Conservation (phyloP, 2,888 invertebrate species). For the Buathra laborator region DNA sequence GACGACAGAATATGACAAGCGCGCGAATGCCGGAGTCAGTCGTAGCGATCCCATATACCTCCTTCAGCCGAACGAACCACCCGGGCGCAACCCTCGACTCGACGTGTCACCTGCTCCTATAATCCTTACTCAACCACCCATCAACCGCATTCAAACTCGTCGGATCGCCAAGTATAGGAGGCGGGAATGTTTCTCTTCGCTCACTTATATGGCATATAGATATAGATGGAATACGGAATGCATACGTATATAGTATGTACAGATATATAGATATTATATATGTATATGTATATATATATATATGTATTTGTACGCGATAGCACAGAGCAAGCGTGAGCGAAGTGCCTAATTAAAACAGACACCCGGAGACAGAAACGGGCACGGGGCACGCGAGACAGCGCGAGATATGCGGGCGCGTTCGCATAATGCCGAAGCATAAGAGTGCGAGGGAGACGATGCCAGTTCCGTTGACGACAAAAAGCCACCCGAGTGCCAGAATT, state of each 20-base stretch:
- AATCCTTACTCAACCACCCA: constrained; percentile 84
- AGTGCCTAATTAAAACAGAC: constrained; percentile 87
- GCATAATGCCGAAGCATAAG: constrained; percentile 78
- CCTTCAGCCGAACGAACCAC: constrained; percentile 39
- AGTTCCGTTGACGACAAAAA: constrained; percentile 82
- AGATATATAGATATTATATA: constrained; percentile 65
- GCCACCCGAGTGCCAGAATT: constrained; percentile 83
- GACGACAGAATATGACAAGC: constrained; percentile 17
- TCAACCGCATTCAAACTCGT: constrained; percentile 81
- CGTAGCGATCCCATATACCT: constrained; percentile 19
- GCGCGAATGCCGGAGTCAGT: constrained; percentile 6
- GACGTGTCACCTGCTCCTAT: constrained; percentile 81
- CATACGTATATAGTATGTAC: constrained; percentile 63
- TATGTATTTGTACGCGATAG: constrained; percentile 68
- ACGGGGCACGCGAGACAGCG: constrained; percentile 69
- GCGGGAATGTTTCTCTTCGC: constrained; percentile 72
- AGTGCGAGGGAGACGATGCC: constrained; percentile 80
- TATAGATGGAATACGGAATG: constrained; percentile 41
- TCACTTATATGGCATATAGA: constrained; percentile 53
- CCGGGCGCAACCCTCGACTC: constrained; percentile 68
- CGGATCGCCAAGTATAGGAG: constrained; percentile 80
- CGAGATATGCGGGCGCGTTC: constrained; percentile 59
- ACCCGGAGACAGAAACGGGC: constrained; percentile 82
- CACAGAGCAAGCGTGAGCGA: constrained; percentile 74
- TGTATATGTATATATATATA: constrained; percentile 45